These are phyloP conservation scores for Enoplosus armatus DNA, from an alignment of 2,797 vertebrate genomes.

Conservation along the genomic window DNA sequence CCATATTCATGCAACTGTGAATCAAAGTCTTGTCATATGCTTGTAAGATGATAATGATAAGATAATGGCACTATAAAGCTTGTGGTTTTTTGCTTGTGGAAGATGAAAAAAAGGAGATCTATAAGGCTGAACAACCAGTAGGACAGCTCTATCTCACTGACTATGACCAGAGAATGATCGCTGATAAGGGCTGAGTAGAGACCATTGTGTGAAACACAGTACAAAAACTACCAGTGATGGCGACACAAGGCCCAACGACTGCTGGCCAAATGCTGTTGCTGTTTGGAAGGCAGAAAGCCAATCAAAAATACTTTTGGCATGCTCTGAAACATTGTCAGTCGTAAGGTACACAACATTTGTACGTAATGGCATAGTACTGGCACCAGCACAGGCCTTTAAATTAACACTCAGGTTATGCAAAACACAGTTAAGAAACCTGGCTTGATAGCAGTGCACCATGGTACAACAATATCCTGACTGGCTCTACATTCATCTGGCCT, in stretches of 20 bases:
- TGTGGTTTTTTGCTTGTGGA: background rate
- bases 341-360: background rate
- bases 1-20: background rate
- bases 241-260: background rate
- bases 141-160: background rate
- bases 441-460: background rate
- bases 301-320: too few relatives aligned
- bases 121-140: conserved; percentile 11
- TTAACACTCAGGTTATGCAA: background rate
- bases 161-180: background rate
- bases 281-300: background rate
- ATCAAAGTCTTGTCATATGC: background rate
- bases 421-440: background rate
- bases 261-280: background rate
- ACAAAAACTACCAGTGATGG: background rate
- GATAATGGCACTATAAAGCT: background rate
- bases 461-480: background rate
- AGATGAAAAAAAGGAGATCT: background rate
- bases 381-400: background rate
- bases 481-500: background rate
- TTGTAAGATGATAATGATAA: background rate
- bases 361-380: background rate
- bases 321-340: background rate
- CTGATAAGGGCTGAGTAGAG: conserved; percentile 15
- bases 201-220: background rate